Evolutionary conservation across 2,113 vertebrate species (phyloP).

Genomic region (Panurus biarmicus): DNA sequence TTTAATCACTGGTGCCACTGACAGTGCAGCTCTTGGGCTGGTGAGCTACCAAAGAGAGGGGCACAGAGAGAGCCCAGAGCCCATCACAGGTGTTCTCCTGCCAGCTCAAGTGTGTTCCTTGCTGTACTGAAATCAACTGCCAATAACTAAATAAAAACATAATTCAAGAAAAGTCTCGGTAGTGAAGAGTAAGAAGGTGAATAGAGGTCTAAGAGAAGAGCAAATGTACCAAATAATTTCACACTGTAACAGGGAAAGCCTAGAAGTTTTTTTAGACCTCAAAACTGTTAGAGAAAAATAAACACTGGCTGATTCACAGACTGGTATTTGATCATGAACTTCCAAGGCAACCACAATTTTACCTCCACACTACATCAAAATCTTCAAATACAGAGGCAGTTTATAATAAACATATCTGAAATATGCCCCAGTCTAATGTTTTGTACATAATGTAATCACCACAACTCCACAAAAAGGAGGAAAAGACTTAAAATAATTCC

Average conservation of each 20-base stretch:
- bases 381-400: not conserved
- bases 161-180: not conserved
- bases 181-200: not conserved
- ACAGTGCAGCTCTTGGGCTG: not conserved
- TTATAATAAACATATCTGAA: not conserved
- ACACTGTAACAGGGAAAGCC: not conserved
- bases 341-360: not conserved
- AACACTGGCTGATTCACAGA: not conserved
- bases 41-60: not conserved
- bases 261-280: not conserved
- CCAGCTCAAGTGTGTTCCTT: not conserved
- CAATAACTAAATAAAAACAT: not conserved
- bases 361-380: not conserved
- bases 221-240: not conserved
- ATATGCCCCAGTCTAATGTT: not conserved
- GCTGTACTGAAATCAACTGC: not conserved
- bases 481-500: not conserved
- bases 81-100: not conserved
- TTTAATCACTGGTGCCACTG: not conserved
- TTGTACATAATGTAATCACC: not conserved
- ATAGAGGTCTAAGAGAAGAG: not conserved
- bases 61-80: not conserved
- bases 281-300: not conserved
- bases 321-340: not conserved
- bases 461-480: not conserved